Base-by-base conservation (phyloP, 2,797 vertebrate genomes). In the Telmatherina bonti region DNA sequence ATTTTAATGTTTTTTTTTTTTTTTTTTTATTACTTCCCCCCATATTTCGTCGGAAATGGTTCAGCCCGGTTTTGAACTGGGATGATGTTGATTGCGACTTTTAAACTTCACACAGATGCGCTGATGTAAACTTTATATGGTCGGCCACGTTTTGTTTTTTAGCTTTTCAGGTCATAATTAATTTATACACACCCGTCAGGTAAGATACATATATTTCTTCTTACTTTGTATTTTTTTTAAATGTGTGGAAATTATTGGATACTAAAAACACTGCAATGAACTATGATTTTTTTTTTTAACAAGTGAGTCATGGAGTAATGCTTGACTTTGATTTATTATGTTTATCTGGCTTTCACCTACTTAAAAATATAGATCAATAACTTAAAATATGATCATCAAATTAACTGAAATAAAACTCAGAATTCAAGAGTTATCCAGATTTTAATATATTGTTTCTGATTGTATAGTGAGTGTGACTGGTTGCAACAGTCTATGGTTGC, bases 11-110 rank as follows among this genome's bases (percentile, higher is more conserved):
- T 7, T 11, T 49, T 11, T 12, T 1, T 2, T 7, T 11, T 49
- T 11, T 12, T 1, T n/a, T n/a, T n/a, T n/a, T n/a, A n/a, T n/a
- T 1, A 2, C 0, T 0, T 0, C 15, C 38, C 7, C 1, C 59
- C 62, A 1, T 2, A 8, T 0, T 2, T 52, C 0, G 1, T 1
- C 2, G 0, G 2, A 2, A 82, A 60, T 89, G 76, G 85, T 81
- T 70, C 10, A 2, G 49, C 31, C 84, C 82, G 61, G 20, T 45
- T 89, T 89, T 75, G 30, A 87, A 85, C 60, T 64, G 55, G 49
- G 69, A 41, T 3, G 55, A 20, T n/a, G 18, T 49, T 57, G 18
- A 0, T 0, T 12, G 26, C 43, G 24, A 16, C 12, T 27, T 66
- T 77, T 71, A 73, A 75, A 82, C 33, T 9, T 13, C 18, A 35